phyloP scores from a whole-genome alignment of 2,113 vertebrate species.

The Sinocyclocheilus maitianheensis region DNA sequence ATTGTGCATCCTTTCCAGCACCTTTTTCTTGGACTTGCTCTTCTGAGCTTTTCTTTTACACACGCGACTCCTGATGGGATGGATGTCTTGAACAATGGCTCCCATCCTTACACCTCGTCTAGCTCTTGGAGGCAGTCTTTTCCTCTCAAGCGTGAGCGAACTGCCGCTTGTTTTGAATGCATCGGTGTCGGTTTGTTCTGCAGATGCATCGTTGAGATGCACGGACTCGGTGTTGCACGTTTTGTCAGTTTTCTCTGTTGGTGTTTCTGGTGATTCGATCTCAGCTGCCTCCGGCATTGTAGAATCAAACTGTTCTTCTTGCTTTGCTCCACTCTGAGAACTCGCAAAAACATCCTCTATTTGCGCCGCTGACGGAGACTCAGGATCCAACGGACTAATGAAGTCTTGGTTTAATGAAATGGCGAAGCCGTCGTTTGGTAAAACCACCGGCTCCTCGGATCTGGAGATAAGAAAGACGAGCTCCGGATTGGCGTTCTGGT shows the following conservation, averaged over 20 bases:
- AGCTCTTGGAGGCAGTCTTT: slow-evolving; percentile 68
- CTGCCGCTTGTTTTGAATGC: neutral
- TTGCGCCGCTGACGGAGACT: slow-evolving; percentile 67
- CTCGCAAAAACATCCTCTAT: slow-evolving; percentile 66
- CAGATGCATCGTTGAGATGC: slow-evolving; percentile 52
- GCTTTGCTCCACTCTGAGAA: slow-evolving; percentile 60
- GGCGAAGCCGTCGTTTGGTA: slow-evolving; percentile 48
- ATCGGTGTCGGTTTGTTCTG: slow-evolving; percentile 45
- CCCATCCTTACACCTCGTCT: slow-evolving; percentile 72
- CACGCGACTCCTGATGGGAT: slow-evolving; percentile 63
- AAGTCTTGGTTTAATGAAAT: slow-evolving; percentile 66
- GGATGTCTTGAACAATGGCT: slow-evolving; percentile 76
- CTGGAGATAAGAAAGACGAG: slow-evolving; percentile 64
- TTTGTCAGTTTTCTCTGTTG: neutral
- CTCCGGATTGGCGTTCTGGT: slow-evolving; percentile 51
- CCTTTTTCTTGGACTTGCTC: slow-evolving; percentile 8
- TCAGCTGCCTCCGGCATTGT: neutral
- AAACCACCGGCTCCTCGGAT: slow-evolving; percentile 52
- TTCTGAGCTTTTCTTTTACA: slow-evolving; percentile 56
- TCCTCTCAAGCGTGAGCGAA: slow-evolving; percentile 54
- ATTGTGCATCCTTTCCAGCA: slow-evolving; percentile 22
- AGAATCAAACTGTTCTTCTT: slow-evolving; percentile 38
- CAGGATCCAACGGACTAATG: slow-evolving; percentile 68
- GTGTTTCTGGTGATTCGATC: neutral
- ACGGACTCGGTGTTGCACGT: slow-evolving; percentile 28